Percentiles rank a stretch among this genome's conserved stretches.
Evolutionary conservation across 1,140 invertebrate genomes (phyloP).

Genomic region (Drosophila malerkotliana): DNA sequence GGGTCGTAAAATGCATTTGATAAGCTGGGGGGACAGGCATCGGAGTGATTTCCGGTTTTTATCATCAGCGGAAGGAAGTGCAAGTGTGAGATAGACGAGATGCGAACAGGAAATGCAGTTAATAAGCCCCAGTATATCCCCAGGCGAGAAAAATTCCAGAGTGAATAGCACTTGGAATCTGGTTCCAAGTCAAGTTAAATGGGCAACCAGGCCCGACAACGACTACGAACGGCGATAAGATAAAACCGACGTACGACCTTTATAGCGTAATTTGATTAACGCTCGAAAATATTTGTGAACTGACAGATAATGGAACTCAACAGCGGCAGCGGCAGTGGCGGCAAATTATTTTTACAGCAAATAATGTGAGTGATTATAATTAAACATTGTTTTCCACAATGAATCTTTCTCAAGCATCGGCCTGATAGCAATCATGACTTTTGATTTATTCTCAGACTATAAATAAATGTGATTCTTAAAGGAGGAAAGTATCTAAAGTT

Average conservation of each 20-base stretch:
- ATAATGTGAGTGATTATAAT: constrained; percentile 45
- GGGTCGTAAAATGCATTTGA: constrained; percentile 73
- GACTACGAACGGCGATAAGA: constrained; percentile 56
- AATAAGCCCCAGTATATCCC: constrained; percentile 50
- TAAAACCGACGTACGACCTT: constrained; percentile 73
- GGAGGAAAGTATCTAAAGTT: no score
- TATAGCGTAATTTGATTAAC: constrained; percentile 82
- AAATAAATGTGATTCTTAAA: no score
- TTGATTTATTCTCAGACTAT: constrained; percentile 1
- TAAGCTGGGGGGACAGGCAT: constrained; percentile 56
- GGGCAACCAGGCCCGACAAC: constrained; percentile 27
- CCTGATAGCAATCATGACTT: constrained; percentile 9
- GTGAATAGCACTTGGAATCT: constrained; percentile 50
- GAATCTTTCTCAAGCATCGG: constrained; percentile 11
- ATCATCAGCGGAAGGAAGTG: constrained; percentile 70
- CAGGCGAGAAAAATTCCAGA: constrained; percentile 35
- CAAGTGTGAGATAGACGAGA: constrained; percentile 63
- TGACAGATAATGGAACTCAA: constrained; percentile 39
- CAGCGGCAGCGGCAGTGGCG: constrained; percentile 29
- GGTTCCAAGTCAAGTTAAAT: constrained; percentile 32
- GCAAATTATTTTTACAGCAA: constrained; percentile 40
- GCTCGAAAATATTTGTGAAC: constrained; percentile 73
- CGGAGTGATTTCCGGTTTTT: constrained; percentile 65
- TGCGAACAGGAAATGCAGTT: constrained; percentile 72
- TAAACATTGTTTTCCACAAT: constrained; percentile 40